Evolutionary conservation across 2,888 invertebrate species (phyloP).

Genomic region (Onchidella celtica): DNA sequence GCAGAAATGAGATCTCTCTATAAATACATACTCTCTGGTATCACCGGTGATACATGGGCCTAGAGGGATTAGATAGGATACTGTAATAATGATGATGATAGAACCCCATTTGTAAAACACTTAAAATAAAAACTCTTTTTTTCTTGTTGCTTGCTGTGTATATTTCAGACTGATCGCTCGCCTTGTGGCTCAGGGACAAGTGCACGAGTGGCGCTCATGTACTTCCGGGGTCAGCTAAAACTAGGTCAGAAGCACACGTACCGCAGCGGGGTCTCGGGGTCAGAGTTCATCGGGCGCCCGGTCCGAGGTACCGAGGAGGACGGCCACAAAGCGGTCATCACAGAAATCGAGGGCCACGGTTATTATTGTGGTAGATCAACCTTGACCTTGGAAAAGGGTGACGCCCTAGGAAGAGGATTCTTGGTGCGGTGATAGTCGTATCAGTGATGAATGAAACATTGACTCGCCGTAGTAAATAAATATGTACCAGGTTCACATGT

Average conservation of each 20-base stretch:
- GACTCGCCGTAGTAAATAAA: too few relatives aligned
- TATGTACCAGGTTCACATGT: too few relatives aligned
- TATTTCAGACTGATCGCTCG: constrained; percentile 78
- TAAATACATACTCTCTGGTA: too few relatives aligned
- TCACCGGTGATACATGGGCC: too few relatives aligned
- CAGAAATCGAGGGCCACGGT: constrained; percentile 78
- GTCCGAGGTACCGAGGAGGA: constrained; percentile 59
- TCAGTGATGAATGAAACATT: too few relatives aligned
- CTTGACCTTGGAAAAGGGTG: constrained; percentile 75
- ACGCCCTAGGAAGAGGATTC: constrained; percentile 75
- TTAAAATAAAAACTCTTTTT: too few relatives aligned
- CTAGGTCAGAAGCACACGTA: constrained; percentile 71
- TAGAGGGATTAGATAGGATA: too few relatives aligned
- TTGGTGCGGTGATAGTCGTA: constrained; percentile 55
- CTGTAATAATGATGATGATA: too few relatives aligned
- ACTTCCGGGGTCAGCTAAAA: constrained; percentile 62
- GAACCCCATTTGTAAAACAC: too few relatives aligned
- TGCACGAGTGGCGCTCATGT: constrained; percentile 77
- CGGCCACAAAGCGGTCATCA: constrained; percentile 72
- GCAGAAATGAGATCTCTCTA: too few relatives aligned
- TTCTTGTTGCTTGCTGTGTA: too few relatives aligned
- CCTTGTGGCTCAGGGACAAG: constrained; percentile 80
- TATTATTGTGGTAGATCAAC: constrained; percentile 67
- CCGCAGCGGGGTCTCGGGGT: constrained; percentile 67
- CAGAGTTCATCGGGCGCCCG: constrained; percentile 61